Evolutionary conservation across 2,113 vertebrate genomes (phyloP), one percentile per base, ranked within the genome.

Genomic region (Ctenodactylus gundi): DNA sequence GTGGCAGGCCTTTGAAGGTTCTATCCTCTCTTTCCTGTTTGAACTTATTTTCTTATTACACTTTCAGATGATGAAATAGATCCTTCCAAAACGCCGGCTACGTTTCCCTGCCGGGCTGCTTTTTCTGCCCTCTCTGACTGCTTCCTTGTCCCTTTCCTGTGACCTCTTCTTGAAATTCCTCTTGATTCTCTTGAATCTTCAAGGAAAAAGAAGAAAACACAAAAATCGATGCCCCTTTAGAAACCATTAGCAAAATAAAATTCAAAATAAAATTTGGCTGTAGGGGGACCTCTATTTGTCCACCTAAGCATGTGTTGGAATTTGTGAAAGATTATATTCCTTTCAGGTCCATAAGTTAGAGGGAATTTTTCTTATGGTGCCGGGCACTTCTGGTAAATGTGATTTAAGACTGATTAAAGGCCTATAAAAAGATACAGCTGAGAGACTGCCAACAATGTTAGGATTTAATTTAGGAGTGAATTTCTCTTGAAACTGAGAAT

Each of bases 391-490:
- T 78, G 81, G 82, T 46, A 75, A 21, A 83, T 73, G 85, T 94
- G 91, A 93, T 94, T 65, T 72, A 72, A 96, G 92, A 65, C 60
- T 70, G 31, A 94, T 96, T 96, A 91, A 94, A 95, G 60, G 9
- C n/a, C 68, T 94, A 86, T 88, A 34, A 90, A 46, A 96, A 94
- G 73, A 96, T 68, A 2, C 44, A 87, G 3, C 46, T 95, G 67
- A 92, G 70, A 91, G 92, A 72, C 49, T 15, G 75, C 89, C 64
- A 96, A 13, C 60, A 67, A 94, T 39, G 95, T 95, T 93, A 93
- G 36, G 91, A 92, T 91, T 93, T 96, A 97, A 86, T 91, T n/a
- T n/a, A 88, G 97, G 90, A 97, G 94, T 58, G 68, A 31, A 73
- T 90, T 95, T 18, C 70, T 96, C 82, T 78, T 76, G 21, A 77